Conservation (phyloP, 2,113 vertebrate species). For the Acrocephalus kingi region DNA sequence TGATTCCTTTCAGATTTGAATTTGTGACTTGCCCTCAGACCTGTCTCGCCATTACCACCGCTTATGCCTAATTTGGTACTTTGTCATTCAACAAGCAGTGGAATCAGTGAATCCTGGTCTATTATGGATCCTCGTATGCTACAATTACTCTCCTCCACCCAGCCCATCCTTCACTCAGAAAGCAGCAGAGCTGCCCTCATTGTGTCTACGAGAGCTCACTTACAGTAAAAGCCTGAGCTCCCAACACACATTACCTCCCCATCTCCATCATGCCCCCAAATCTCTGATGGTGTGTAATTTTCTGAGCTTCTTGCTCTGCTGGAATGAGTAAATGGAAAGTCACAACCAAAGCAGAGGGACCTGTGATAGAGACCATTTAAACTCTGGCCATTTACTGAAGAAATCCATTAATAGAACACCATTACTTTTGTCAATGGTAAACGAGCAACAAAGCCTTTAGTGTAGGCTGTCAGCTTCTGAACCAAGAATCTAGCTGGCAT, state of each 20-base stretch:
- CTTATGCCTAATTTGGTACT: neutral
- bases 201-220: neutral
- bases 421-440: neutral
- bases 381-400: neutral
- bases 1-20: neutral
- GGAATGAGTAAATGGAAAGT: neutral
- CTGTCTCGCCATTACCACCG: accelerated
- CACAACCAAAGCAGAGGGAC: neutral
- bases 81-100: neutral
- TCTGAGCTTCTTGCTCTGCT: neutral
- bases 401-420: neutral
- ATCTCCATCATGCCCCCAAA: neutral
- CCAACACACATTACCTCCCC: neutral
- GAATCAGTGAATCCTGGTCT: neutral
- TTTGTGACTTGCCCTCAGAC: neutral
- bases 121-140: neutral
- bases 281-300: neutral
- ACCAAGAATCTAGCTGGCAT: neutral
- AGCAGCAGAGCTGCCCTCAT: neutral
- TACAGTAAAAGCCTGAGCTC: neutral
- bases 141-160: neutral
- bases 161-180: neutral
- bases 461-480: neutral
- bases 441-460: neutral
- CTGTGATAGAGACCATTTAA: neutral